These are phyloP conservation scores for Acanthacorydalis orientalis DNA, from an alignment of 2,888 invertebrate genomes.

Conservation along the genomic window DNA sequence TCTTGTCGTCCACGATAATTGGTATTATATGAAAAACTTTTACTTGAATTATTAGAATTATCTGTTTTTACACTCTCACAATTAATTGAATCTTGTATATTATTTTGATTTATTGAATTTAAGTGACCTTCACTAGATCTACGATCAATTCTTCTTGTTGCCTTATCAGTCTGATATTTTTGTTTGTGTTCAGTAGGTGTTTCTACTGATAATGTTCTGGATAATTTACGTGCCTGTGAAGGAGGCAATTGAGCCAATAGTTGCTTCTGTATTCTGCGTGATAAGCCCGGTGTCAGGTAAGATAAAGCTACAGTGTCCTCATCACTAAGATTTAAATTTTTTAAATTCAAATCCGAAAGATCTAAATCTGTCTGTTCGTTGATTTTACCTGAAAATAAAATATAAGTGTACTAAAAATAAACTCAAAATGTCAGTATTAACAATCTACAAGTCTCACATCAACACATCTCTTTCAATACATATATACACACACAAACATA, in stretches of 20 bases:
- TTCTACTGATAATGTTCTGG: slow-evolving; percentile 42
- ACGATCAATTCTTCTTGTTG: slow-evolving; percentile 6
- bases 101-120: neutral
- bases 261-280: slow-evolving; percentile 53
- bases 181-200: slow-evolving; percentile 14
- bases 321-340: slow-evolving; percentile 49
- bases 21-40: neutral
- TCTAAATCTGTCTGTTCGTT: slow-evolving; percentile 21
- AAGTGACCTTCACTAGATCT: slow-evolving; percentile 4
- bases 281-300: slow-evolving; percentile 51
- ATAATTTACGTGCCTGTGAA: slow-evolving; percentile 46
- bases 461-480: too few species aligned
- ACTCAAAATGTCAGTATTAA: too few species aligned
- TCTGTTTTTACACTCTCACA: neutral
- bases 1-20: too few species aligned
- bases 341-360: slow-evolving; percentile 46
- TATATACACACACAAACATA: too few species aligned
- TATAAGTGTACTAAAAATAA: neutral
- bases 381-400: slow-evolving; percentile 1
- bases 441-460: too few species aligned
- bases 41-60: neutral
- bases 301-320: slow-evolving; percentile 52
- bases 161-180: slow-evolving; percentile 6
- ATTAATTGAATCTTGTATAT: neutral
- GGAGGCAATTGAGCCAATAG: slow-evolving; percentile 52